A percentile compares a stretch with the other conserved stretches of the same genome.
Evolutionary conservation across 2,113 vertebrate genomes (phyloP).

Genomic region (Nematolebias whitei): DNA sequence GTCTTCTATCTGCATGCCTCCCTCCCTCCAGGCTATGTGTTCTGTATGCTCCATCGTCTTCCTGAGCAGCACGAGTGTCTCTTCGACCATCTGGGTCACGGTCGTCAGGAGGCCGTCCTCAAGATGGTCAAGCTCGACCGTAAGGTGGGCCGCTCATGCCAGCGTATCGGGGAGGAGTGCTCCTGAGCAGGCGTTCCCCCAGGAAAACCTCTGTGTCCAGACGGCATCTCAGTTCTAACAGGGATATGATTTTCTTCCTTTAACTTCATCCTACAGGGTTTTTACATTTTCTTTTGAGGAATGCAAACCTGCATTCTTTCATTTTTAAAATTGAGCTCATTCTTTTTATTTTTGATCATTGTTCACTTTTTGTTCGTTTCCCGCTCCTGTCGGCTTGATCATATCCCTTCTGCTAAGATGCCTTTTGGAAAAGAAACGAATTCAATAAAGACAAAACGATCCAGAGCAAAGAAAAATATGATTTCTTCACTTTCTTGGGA

Average conservation of each 20-base stretch:
- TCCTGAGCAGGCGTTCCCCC: constrained; percentile 78
- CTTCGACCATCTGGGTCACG: constrained; percentile 96
- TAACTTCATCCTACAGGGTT: constrained; percentile 41
- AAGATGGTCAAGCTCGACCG: constrained; percentile 99
- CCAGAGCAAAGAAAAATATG: constrained; percentile 48
- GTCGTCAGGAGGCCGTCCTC: constrained; percentile 95
- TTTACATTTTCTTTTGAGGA: constrained; percentile 37
- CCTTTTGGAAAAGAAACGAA: constrained; percentile 61
- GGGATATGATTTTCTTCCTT: constrained; percentile 51
- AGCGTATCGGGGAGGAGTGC: constrained; percentile 98
- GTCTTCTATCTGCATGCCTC: not conserved
- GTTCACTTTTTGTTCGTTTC: constrained; percentile 14
- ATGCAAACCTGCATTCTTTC: constrained; percentile 36
- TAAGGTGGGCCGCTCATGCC: constrained; percentile 98
- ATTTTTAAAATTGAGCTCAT: constrained; percentile 33
- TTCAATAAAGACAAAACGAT: constrained; percentile 49
- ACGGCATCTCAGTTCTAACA: constrained; percentile 48
- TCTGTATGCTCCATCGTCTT: constrained; percentile 98
- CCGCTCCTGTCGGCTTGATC: constrained; percentile 50
- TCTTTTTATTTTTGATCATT: constrained; percentile 33
- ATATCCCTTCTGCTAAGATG: constrained; percentile 67
- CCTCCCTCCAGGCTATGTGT: constrained; percentile 87
- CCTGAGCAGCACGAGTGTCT: constrained; percentile 97
- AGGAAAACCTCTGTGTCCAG: constrained; percentile 29
- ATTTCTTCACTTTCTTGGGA: constrained; percentile 45